A percentile compares a stretch with the other conserved stretches of the same genome.
These are phyloP conservation scores for Ophioninae sp. DNA, from an alignment of 2,888 invertebrate species.

Conservation along the genomic window DNA sequence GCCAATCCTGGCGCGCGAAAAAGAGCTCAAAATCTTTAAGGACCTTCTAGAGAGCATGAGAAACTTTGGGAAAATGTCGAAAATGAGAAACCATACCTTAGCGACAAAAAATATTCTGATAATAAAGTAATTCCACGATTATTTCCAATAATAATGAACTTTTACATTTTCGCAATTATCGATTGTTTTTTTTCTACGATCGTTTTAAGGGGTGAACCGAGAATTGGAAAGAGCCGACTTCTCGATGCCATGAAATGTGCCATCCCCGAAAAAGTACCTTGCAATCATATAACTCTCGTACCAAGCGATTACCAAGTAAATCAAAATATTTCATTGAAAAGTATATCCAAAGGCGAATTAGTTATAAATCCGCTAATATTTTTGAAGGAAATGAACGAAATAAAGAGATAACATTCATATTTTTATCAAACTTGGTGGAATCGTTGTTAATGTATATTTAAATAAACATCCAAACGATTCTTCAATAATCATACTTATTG, in stretches of 20 bases:
- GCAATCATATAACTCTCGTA: conserved; percentile 78
- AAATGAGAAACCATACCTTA: background rate
- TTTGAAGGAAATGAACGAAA: too few relatives aligned
- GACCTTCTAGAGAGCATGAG: conserved; percentile 66
- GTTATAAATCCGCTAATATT: too few relatives aligned
- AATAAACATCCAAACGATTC: too few relatives aligned
- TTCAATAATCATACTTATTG: too few relatives aligned
- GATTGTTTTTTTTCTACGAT: conserved; percentile 57
- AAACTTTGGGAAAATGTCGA: conserved; percentile 43
- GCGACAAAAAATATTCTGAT: conserved; percentile 69
- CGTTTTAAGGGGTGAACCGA: conserved; percentile 82
- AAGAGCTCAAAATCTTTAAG: conserved; percentile 76
- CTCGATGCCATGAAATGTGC: conserved; percentile 83
- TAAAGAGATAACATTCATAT: too few relatives aligned
- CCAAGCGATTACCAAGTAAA: conserved; percentile 78
- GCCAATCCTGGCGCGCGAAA: conserved; percentile 83
- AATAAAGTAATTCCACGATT: conserved; percentile 67
- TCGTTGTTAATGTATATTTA: too few relatives aligned
- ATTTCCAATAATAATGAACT: background rate
- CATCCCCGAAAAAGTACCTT: conserved; percentile 79
- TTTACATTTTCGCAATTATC: background rate
- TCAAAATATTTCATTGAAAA: background rate
- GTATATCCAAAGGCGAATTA: background rate
- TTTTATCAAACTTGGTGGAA: too few relatives aligned
- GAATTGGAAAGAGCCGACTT: conserved; percentile 85